Evolutionary conservation across 1,140 invertebrate genomes (phyloP), one percentile per base, ranked within the genome.

Genomic region (Ips typographus): DNA sequence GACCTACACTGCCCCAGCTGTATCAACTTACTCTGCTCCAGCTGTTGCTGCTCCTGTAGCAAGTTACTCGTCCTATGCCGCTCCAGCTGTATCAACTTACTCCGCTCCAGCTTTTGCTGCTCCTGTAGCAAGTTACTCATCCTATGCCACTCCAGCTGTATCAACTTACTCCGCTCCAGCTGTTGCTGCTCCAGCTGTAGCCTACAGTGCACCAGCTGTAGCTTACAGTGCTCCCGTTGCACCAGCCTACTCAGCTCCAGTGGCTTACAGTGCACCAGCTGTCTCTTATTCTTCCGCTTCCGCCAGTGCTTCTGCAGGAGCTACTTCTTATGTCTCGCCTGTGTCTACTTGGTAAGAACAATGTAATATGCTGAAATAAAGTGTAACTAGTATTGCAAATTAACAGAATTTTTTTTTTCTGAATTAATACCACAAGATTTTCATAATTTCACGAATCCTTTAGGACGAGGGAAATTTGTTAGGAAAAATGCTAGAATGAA

Each of bases 1-100:
- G n/a, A 43, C 75, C 82, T 84, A 37, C 73, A 85, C 2, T 82
- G 85, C 55, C 83, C 83, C 5, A 76, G 84, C 57, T 2, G 36
- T 40, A 4, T 61, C 66, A n/a, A 36, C 52, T 68, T 43, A 66
- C 55, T 56, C 51, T 37, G 73, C 74, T 37, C 71, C 59, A 22
- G 55, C 57, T 57, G 68, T 74, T 4, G 58, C 61, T 22, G 7
- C 4, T 22, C 3, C 38, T 69, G 84, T 87, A 3, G 83, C 84
- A 74, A 86, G 87, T 77, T 80, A 81, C 73, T 86, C 86, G 75
- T 83, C 83, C 5, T 85, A 82, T 8, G 3, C n/a, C 8, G 53
- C 22, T 1, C 53, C 53, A 39, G 22, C 53, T 36, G 53, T 36
- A 2, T 56, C 53, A 36, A 4, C 53, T 4, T 56, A 56, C 53